Base-by-base conservation (phyloP, 2,888 invertebrate genomes). In the Lathronympha strigana region DNA sequence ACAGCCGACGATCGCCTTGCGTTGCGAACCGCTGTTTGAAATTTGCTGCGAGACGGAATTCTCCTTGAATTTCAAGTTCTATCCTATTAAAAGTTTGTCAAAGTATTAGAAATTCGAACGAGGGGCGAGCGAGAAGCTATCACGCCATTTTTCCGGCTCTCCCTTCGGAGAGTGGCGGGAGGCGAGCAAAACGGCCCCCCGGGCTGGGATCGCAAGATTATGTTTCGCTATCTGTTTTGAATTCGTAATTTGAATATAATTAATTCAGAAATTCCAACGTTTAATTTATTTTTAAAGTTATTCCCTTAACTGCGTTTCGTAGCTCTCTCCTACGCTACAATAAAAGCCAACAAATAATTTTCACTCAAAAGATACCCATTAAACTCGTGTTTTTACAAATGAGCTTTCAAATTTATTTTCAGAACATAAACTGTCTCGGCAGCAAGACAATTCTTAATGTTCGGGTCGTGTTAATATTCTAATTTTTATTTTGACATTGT, bases 101-200 rank as follows among this genome's bases (percentile, higher is more conserved):
- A 89, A 89, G 90, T 90, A 91, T 91, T 88, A 87, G 89, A 91
- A 91, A 88, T 89, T 84, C 82, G 86, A 89, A 90, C 87, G 88
- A 90, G 88, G 87, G 89, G 87, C 80, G 86, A 86, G 87, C 80
- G 86, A 86, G 87, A 88, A 89, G 88, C 89, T 86, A 89, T 88
- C 86, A 82, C 81, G 83, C 82, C 81, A 81, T 86, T 87, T 89
- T 86, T 84, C 78, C 79, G 73, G 68, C 69, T 70, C 79, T 80
- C 80, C 83, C 71, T 78, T 75, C 71, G 73, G 73, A 75, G 76
- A 71, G 71, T 75, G 73, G 74, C 73, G 73, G 72, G 76, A 71
- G 75, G 78, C 69, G 72, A 74, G 74, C 61, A 54, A 61, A 67
- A 36, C 54, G 67, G 66, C 61, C 75, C 78, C 77, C 72, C 74